These are phyloP conservation scores for Psix sp. DNA, from an alignment of 1,140 invertebrate genomes.

Conservation along the genomic window DNA sequence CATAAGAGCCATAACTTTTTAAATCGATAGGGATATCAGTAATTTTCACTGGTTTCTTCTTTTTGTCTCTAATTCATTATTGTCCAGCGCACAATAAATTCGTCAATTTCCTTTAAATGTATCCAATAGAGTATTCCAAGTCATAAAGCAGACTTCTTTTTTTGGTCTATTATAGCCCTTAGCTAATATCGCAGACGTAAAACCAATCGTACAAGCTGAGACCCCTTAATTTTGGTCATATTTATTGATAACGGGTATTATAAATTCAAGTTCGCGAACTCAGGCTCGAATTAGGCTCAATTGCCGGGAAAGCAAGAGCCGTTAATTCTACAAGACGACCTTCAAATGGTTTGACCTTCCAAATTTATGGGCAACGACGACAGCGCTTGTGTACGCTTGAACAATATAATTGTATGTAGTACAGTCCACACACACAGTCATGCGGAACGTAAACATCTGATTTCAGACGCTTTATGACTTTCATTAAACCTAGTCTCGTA, in stretches of 20 bases:
- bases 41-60: no score
- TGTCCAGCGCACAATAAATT: no score
- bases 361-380: constrained; percentile 40
- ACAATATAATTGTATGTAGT: constrained; percentile 13
- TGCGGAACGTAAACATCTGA: constrained; percentile 21
- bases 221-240: no score
- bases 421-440: constrained; percentile 2
- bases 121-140: no score
- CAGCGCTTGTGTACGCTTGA: constrained; percentile 14
- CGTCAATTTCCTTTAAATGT: no score
- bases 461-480: constrained; percentile 66
- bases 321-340: constrained; percentile 53
- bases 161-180: no score
- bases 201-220: no score
- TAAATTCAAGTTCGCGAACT: constrained; percentile 40
- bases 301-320: constrained; percentile 34
- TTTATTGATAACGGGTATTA: constrained; percentile 43
- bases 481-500: constrained; percentile 64
- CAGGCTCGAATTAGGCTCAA: constrained; percentile 47
- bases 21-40: no score
- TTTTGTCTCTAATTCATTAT: no score
- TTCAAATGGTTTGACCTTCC: constrained; percentile 47
- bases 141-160: no score
- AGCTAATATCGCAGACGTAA: no score
- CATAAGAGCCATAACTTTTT: no score